phyloP scores from a whole-genome alignment of 2,113 vertebrate genomes.

The Apaloderma vittatum region DNA sequence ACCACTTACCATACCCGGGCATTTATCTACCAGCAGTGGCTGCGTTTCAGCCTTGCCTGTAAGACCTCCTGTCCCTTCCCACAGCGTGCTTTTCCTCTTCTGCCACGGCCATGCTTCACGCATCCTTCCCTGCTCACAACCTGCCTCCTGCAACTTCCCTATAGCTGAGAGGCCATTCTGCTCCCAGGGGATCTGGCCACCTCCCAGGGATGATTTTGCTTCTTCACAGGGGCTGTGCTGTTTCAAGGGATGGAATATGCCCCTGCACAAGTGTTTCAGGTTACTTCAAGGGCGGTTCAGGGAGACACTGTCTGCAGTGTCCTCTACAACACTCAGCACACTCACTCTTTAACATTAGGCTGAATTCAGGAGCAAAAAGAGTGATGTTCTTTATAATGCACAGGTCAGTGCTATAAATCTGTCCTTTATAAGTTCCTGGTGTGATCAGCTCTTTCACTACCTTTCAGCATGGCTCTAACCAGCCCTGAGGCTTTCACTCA shows the following conservation, averaged over 20 bases:
- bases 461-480: background rate
- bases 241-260: background rate
- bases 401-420: background rate
- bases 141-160: background rate
- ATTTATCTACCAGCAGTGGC: background rate
- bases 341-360: background rate
- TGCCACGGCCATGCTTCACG: background rate
- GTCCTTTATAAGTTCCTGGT: background rate
- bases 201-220: background rate
- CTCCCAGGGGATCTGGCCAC: background rate
- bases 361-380: background rate
- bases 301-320: background rate
- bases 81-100: background rate
- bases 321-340: background rate
- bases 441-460: background rate
- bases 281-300: background rate
- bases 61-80: background rate
- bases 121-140: background rate
- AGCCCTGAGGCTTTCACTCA: conserved; percentile 9
- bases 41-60: background rate
- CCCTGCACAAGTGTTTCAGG: background rate
- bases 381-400: background rate
- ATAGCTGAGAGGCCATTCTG: background rate
- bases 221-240: background rate
- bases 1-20: background rate